Conservation (phyloP, 2,888 invertebrate genomes). For the Pterobdella sp. region DNA sequence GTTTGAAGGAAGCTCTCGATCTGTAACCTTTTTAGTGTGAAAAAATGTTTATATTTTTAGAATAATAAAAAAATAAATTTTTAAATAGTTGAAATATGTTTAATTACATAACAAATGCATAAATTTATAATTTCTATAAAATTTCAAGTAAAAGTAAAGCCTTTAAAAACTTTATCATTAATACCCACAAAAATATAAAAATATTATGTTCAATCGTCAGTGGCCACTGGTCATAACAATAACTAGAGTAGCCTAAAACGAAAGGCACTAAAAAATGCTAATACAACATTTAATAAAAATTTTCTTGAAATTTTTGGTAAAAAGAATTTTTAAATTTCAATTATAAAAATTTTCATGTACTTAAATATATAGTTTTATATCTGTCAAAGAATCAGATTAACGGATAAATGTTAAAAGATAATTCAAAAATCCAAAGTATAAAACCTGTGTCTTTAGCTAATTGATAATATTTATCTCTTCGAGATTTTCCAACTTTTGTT, state of each 20-base stretch:
- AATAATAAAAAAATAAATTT: slow-evolving; percentile 13
- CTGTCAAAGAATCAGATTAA: slow-evolving; percentile 10
- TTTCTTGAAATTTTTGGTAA: too few relatives aligned
- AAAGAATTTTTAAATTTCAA: too few relatives aligned
- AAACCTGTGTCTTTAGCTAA: slow-evolving; percentile 94
- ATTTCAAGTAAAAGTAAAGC: too few relatives aligned
- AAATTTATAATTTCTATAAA: too few relatives aligned
- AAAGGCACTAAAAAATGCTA: background rate
- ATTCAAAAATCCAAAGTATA: background rate
- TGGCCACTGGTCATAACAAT: too few relatives aligned
- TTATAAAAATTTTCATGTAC: background rate
- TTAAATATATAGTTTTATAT: background rate
- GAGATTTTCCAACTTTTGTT: slow-evolving; percentile 89
- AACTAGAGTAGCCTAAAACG: too few relatives aligned
- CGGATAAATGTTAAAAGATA: background rate
- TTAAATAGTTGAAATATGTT: background rate
- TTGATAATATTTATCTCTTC: slow-evolving; percentile 96
- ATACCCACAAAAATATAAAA: too few relatives aligned
- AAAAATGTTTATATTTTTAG: slow-evolving; percentile 6
- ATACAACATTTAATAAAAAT: background rate
- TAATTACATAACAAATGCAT: too few relatives aligned
- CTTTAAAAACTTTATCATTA: too few relatives aligned
- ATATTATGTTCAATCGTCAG: too few relatives aligned
- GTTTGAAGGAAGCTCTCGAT: slow-evolving; percentile 96
- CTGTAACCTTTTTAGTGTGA: slow-evolving; percentile 66